Evolutionary conservation across 2,797 vertebrate genomes (phyloP).

Genomic region (Alauda arvensis): DNA sequence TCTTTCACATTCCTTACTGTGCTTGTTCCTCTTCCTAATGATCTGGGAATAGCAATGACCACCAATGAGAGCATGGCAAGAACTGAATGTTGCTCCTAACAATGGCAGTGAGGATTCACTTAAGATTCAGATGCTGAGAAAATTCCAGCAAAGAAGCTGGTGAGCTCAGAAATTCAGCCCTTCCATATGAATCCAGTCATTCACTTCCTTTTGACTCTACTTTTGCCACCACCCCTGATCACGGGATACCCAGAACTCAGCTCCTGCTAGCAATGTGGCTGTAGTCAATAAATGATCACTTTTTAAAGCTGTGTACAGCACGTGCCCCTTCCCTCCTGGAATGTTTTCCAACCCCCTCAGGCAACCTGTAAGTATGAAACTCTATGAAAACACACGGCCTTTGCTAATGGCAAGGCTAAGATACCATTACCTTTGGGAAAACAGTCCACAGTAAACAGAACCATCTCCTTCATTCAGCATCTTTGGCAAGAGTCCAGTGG

Average conservation of each 20-base stretch:
- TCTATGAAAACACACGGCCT: background rate
- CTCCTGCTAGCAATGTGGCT: background rate
- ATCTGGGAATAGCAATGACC: background rate
- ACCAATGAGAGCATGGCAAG: background rate
- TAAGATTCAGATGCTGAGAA: background rate
- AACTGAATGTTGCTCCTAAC: constrained; percentile 8
- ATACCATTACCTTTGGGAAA: background rate
- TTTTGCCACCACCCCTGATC: background rate
- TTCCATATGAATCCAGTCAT: background rate
- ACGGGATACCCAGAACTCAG: background rate
- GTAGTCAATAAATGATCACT: background rate
- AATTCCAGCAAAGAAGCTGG: background rate
- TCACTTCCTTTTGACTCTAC: background rate
- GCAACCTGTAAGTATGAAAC: background rate
- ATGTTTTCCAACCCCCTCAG: background rate
- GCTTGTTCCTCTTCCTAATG: constrained; percentile 20
- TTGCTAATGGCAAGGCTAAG: background rate
- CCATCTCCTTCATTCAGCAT: background rate
- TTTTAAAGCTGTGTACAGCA: background rate
- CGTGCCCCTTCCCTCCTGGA: background rate
- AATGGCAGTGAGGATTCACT: background rate
- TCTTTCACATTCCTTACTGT: constrained; percentile 8
- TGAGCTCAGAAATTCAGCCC: constrained; percentile 18
- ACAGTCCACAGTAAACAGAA: background rate
- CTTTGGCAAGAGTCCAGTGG: background rate